Percentiles rank a stretch among this genome's conserved stretches.
These are phyloP conservation scores for Crocodylus rhombifer DNA, from an alignment of 2,797 vertebrate genomes.

Conservation along the genomic window DNA sequence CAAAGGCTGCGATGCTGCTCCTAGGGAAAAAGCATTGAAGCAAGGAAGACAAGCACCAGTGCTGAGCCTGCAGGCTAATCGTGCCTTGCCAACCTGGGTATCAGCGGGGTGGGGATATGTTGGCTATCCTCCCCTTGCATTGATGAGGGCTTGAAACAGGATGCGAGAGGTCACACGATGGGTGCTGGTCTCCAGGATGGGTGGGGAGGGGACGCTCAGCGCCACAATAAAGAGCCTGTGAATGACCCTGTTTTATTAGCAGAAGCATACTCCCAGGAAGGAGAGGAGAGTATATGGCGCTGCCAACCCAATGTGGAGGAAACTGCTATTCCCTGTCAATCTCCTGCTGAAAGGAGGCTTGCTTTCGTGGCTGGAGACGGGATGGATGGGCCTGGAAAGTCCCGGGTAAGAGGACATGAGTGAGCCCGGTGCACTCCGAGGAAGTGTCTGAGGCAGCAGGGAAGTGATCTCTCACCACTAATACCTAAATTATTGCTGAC, in stretches of 20 bases:
- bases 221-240: background rate
- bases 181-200: background rate
- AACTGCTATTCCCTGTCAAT: background rate
- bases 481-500: background rate
- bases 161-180: background rate
- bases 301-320: background rate
- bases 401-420: accelerated
- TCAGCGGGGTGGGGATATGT: background rate
- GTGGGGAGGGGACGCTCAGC: background rate
- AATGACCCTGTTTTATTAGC: background rate
- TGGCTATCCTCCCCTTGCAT: background rate
- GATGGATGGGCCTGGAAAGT: background rate
- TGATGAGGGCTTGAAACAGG: background rate
- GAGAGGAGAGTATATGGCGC: background rate
- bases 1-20: background rate
- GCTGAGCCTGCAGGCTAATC: background rate
- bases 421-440: background rate
- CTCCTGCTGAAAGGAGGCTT: background rate
- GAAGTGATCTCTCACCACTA: accelerated
- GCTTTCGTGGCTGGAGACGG: background rate
- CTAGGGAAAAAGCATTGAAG: background rate
- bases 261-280: background rate
- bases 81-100: background rate
- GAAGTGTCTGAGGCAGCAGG: background rate
- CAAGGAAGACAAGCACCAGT: background rate